Evolutionary conservation across 2,888 invertebrate species (phyloP).

Genomic region (Alsophila aescularia): DNA sequence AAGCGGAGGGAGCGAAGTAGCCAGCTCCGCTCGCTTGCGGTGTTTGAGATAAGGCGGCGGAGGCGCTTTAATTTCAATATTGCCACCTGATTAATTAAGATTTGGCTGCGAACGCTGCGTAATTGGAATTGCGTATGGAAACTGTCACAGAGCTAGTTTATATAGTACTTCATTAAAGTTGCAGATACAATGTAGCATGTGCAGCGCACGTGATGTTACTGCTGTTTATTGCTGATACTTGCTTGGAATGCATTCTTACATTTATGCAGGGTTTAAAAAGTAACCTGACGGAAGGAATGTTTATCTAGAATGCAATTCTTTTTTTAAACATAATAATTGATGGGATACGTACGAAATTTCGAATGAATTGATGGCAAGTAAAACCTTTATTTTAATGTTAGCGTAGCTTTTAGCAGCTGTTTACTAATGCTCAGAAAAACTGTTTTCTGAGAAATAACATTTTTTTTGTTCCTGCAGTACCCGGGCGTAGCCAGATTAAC

Average conservation of each 20-base stretch:
- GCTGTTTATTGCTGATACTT: background rate
- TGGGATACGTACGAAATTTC: no score
- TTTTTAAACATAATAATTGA: no score
- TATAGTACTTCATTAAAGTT: slow-evolving; percentile 13
- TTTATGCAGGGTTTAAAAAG: no score
- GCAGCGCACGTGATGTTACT: background rate
- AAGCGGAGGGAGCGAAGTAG: slow-evolving; percentile 8
- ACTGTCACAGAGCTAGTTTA: slow-evolving; percentile 18
- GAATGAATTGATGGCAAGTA: no score
- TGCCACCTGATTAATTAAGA: slow-evolving; percentile 42
- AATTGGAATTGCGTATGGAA: slow-evolving; percentile 25
- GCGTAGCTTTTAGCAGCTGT: no score
- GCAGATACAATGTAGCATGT: background rate
- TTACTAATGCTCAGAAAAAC: no score
- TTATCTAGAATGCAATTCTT: no score
- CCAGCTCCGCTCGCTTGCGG: slow-evolving; percentile 20
- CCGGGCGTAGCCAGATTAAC: no score
- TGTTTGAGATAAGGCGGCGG: slow-evolving; percentile 32
- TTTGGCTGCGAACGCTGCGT: slow-evolving; percentile 30
- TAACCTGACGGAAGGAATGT: no score
- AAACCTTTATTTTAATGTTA: no score
- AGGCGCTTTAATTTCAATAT: slow-evolving; percentile 39
- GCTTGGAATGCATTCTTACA: background rate
- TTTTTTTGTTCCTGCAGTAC: no score
- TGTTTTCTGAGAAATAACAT: no score